Evolutionary conservation across 2,113 vertebrate species (phyloP), one percentile per base, ranked within the genome.

Genomic region (Herpetotheres cachinnans): DNA sequence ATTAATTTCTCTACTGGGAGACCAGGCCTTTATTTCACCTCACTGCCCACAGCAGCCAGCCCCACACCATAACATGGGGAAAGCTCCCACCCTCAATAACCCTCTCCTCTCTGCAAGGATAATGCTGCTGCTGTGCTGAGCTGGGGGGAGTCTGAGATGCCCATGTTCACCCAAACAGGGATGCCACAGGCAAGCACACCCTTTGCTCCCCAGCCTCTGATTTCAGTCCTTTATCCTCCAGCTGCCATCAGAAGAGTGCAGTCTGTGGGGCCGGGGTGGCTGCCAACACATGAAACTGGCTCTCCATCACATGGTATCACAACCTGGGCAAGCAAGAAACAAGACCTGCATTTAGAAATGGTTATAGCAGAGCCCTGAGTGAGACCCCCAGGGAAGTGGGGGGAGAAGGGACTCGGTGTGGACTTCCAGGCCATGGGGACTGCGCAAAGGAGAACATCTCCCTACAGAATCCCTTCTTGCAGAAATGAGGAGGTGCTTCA

Each of bases 401-500:
- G 16, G 26, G 59, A 59, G 24, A 29, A 92, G 49, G 7, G 12
- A 50, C 1, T 4, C 2, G 1, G 3, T 61, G 32, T 13, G 36
- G 36, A 66, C 66, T 83, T 55, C 38, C 36, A 61, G 25, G 17
- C 29, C 21, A 7, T 1, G 0, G 11, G 7, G 55, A 40, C 9
- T 1, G 3, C 0, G 0, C 0, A 0, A 54, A 82, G 18, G 9
- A 77, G 42, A 65, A 15, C 34, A 47, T 40, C 10, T 66, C 24
- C 18, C 7, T 38, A 4, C 0, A 3, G n/a, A 62, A 78, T 44
- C 24, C 6, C 6, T 81, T 91, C 49, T 22, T 67, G 34, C 21
- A 84, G 47, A 82, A 95, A 61, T 10, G 9, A 82, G 16, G 42
- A 87, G 17, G 6, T 59, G 38, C 47, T 91, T 86, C 56, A 67